These are phyloP conservation scores for Diachrysia chrysitis DNA, from an alignment of 2,888 invertebrate genomes.

Conservation along the genomic window DNA sequence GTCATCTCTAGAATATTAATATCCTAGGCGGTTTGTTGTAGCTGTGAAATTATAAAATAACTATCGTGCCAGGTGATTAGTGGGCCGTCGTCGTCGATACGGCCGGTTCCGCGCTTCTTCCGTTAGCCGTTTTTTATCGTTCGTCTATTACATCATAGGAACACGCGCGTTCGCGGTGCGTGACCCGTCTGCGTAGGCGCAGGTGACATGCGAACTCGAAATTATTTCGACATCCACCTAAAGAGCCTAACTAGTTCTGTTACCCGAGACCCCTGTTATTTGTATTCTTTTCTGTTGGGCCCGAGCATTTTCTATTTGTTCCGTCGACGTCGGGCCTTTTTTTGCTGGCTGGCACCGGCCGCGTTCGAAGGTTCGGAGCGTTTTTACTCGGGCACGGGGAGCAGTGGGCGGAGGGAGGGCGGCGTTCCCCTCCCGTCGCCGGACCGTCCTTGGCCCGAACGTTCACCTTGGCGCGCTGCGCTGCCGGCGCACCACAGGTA, in stretches of 20 bases:
- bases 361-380: slow-evolving; percentile 83
- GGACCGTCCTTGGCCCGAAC: slow-evolving; percentile 88
- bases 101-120: slow-evolving; percentile 82
- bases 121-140: slow-evolving; percentile 79
- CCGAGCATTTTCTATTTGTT: slow-evolving; percentile 87
- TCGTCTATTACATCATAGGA: slow-evolving; percentile 82
- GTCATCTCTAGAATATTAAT: slow-evolving; percentile 70
- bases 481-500: slow-evolving; percentile 87
- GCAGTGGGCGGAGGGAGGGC: slow-evolving; percentile 60
- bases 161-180: slow-evolving; percentile 70
- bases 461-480: slow-evolving; percentile 88
- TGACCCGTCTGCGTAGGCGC: slow-evolving; percentile 84
- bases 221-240: slow-evolving; percentile 76
- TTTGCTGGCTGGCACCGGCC: slow-evolving; percentile 84
- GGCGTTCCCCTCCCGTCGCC: slow-evolving; percentile 81
- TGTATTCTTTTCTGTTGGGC: slow-evolving; percentile 75
- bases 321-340: slow-evolving; percentile 86
- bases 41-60: slow-evolving; percentile 72
- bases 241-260: slow-evolving; percentile 79
- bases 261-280: slow-evolving; percentile 83
- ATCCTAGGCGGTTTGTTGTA: slow-evolving; percentile 53
- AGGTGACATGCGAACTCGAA: slow-evolving; percentile 83
- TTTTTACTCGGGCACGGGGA: slow-evolving; percentile 80
- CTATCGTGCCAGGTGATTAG: slow-evolving; percentile 72
- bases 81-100: slow-evolving; percentile 67